A percentile compares a stretch with the other conserved stretches of the same genome.
phyloP scores from a whole-genome alignment of 2,797 vertebrate genomes.

The Danio kyathit region DNA sequence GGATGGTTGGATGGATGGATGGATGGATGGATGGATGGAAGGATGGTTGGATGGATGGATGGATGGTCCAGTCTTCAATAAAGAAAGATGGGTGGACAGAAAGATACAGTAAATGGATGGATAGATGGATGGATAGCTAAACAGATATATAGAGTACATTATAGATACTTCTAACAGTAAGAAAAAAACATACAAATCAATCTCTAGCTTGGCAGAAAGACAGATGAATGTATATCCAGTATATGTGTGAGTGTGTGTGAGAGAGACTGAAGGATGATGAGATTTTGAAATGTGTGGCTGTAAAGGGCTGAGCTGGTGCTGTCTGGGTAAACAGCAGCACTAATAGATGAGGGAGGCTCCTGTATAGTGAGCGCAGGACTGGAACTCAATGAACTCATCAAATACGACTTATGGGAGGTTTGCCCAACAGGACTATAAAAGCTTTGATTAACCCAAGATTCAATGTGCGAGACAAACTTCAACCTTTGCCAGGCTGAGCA shows the following conservation, averaged over 20 bases:
- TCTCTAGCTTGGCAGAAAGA: too few relatives aligned
- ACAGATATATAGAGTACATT: too few relatives aligned
- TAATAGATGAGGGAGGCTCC: slow-evolving; percentile 1
- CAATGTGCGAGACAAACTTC: neutral
- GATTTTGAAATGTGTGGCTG: neutral
- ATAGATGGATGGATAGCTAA: too few relatives aligned
- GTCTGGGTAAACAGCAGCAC: slow-evolving; percentile 12
- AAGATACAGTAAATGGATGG: too few relatives aligned
- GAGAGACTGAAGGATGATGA: too few relatives aligned
- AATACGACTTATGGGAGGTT: neutral
- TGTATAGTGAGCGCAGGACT: neutral
- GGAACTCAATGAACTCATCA: slow-evolving; percentile 13
- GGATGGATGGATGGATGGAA: too few relatives aligned
- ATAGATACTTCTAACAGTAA: too few relatives aligned
- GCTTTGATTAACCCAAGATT: slow-evolving; percentile 5
- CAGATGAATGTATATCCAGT: too few relatives aligned
- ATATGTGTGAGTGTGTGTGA: too few relatives aligned
- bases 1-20: neutral
- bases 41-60: neutral
- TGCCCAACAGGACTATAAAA: slow-evolving; percentile 14
- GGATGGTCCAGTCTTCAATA: too few relatives aligned
- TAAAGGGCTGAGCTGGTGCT: slow-evolving; percentile 1
- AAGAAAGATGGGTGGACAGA: too few relatives aligned
- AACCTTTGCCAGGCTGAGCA: neutral
- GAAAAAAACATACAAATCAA: too few relatives aligned